Conservation (phyloP, 2,113 vertebrate genomes). For the Picathartes gymnocephalus region DNA sequence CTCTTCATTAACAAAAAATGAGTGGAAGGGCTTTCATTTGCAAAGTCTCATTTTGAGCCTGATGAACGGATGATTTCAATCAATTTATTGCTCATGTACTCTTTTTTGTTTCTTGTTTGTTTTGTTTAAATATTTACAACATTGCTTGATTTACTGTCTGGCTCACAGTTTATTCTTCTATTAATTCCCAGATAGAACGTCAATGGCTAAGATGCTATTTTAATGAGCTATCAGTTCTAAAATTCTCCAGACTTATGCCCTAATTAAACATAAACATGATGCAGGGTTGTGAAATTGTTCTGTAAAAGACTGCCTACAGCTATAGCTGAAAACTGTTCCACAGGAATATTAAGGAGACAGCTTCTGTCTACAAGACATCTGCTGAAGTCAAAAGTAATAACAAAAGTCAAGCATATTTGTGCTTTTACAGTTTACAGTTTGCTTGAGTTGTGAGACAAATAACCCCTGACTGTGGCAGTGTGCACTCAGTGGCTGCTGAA, state of each 20-base stretch:
- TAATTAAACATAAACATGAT: not conserved
- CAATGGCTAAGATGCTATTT: not conserved
- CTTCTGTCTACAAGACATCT: not conserved
- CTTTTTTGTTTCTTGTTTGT: not conserved
- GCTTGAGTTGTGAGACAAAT: not conserved
- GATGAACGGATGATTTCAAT: not conserved
- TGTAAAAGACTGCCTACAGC: not conserved
- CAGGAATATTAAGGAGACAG: not conserved
- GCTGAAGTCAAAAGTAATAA: not conserved
- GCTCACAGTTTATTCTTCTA: not conserved
- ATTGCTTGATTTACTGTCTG: not conserved
- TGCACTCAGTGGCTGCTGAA: not conserved
- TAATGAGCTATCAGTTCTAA: not conserved
- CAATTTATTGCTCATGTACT: accelerated
- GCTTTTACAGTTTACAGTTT: not conserved
- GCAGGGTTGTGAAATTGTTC: not conserved
- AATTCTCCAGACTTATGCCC: not conserved
- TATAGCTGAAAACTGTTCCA: not conserved
- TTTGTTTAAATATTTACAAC: not conserved
- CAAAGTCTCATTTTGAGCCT: not conserved
- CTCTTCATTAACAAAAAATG: not conserved
- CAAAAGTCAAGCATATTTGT: not conserved
- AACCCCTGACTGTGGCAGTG: not conserved
- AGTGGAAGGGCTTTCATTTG: accelerated
- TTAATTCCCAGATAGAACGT: not conserved